Evolutionary conservation across 2,888 invertebrate species (phyloP).

Genomic region (Choreutis nemorana): DNA sequence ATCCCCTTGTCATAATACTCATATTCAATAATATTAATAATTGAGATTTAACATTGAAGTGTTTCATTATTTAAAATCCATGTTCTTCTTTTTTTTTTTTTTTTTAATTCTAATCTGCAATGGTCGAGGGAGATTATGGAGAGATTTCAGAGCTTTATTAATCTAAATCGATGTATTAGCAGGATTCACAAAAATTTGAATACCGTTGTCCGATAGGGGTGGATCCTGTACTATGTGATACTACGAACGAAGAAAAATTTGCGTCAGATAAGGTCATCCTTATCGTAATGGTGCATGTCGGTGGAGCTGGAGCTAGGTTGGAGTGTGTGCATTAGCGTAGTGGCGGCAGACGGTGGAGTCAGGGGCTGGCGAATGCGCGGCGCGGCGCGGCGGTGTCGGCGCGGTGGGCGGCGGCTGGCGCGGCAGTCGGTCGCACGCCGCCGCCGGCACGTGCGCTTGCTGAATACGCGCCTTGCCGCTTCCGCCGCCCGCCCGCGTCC

Average conservation of each 20-base stretch:
- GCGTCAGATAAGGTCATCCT: no score
- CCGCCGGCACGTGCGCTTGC: slow-evolving; percentile 16
- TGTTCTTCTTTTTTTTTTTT: neutral
- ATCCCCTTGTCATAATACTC: no score
- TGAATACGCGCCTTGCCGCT: no score
- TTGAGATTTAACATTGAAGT: neutral
- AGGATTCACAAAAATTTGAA: no score
- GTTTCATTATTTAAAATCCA: neutral
- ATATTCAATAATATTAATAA: neutral
- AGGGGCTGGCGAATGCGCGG: slow-evolving; percentile 34
- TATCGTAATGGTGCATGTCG: no score
- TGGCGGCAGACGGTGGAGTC: slow-evolving; percentile 32
- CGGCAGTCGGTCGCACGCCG: slow-evolving; percentile 41
- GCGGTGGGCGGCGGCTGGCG: slow-evolving; percentile 28
- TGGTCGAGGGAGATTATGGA: no score
- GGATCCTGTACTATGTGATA: no score
- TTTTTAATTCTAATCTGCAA: neutral
- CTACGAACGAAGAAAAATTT: no score
- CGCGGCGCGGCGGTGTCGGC: slow-evolving; percentile 28
- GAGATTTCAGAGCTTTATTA: no score
- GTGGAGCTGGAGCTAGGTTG: slow-evolving; percentile 1
- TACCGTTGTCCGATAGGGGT: no score
- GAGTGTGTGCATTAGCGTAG: slow-evolving; percentile 3
- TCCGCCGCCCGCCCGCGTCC: slow-evolving; percentile 26
- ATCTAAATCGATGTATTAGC: no score